Evolutionary conservation across 2,888 invertebrate genomes (phyloP).

Genomic region (Hydroisotoma schaefferi): DNA sequence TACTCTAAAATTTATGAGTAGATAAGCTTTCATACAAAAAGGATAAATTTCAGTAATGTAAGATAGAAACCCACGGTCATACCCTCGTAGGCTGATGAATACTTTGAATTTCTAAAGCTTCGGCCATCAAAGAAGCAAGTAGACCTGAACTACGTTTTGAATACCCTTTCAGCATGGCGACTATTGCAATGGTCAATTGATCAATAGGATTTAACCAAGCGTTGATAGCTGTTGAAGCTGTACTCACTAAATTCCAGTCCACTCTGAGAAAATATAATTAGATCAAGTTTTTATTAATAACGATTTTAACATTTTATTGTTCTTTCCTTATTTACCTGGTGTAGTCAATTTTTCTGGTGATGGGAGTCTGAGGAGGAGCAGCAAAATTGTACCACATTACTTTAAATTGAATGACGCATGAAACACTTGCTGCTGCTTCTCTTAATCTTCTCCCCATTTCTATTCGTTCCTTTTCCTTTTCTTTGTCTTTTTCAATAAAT

Average conservation of each 20-base stretch:
- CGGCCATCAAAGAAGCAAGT: slow-evolving; percentile 92
- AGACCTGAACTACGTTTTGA: slow-evolving; percentile 78
- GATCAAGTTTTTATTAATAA: background rate
- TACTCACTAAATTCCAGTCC: slow-evolving; percentile 94
- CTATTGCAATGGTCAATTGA: slow-evolving; percentile 77
- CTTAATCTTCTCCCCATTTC: slow-evolving; percentile 24
- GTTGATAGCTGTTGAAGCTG: slow-evolving; percentile 92
- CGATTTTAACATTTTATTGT: slow-evolving; percentile 5
- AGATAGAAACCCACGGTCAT: too few species aligned
- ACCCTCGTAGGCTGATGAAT: slow-evolving; percentile 77
- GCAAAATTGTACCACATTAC: slow-evolving; percentile 97
- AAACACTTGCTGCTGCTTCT: slow-evolving; percentile 57
- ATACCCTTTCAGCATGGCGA: slow-evolving; percentile 73
- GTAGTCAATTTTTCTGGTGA: slow-evolving; percentile 89
- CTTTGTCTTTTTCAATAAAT: background rate
- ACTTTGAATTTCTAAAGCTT: slow-evolving; percentile 81
- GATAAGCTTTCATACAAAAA: slow-evolving; percentile 30
- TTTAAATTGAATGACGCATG: slow-evolving; percentile 82
- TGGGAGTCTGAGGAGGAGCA: slow-evolving; percentile 90
- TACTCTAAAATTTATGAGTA: slow-evolving; percentile 62
- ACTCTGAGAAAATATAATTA: slow-evolving; percentile 58
- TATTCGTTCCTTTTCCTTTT: slow-evolving; percentile 51
- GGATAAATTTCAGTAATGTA: slow-evolving; percentile 6
- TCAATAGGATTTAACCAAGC: slow-evolving; percentile 98
- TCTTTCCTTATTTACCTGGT: slow-evolving; percentile 62